Percentiles rank a stretch among this genome's conserved stretches.
phyloP scores from a whole-genome alignment of 2,888 invertebrate species.

The Melinopterus prodromus region DNA sequence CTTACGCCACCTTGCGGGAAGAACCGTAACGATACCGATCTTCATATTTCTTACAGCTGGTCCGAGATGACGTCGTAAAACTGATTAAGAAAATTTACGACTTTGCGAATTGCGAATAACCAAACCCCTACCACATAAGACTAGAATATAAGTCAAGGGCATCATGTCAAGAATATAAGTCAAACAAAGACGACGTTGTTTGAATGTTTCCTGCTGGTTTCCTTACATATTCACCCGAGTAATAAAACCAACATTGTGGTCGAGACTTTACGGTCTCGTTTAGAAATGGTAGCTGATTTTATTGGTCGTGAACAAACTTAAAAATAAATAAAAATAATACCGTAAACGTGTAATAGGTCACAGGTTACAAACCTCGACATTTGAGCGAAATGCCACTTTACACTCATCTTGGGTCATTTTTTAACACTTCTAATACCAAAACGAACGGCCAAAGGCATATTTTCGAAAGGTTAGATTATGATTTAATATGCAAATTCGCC shows the following conservation, averaged over 20 bases:
- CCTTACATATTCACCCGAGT: background rate
- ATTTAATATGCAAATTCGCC: background rate
- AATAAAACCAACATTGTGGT: background rate
- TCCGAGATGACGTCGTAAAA: background rate
- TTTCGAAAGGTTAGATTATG: background rate
- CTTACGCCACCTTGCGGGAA: background rate
- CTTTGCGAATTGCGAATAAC: background rate
- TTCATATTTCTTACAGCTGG: background rate
- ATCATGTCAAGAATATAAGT: background rate
- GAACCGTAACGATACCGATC: background rate
- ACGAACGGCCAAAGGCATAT: background rate
- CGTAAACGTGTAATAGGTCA: slow-evolving; percentile 11
- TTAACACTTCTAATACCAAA: background rate
- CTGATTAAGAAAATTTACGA: slow-evolving; percentile 4
- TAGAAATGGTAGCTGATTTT: too few relatives aligned
- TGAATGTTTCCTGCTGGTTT: background rate
- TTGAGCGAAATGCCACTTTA: background rate
- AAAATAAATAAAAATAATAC: background rate
- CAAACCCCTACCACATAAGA: background rate
- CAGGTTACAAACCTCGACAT: slow-evolving; percentile 23
- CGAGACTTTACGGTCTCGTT: background rate
- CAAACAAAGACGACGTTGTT: background rate
- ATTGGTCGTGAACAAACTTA: background rate
- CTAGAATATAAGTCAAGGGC: background rate
- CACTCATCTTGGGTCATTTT: background rate